Conservation (phyloP, 2,888 invertebrate species). For the Epiblema foenella region DNA sequence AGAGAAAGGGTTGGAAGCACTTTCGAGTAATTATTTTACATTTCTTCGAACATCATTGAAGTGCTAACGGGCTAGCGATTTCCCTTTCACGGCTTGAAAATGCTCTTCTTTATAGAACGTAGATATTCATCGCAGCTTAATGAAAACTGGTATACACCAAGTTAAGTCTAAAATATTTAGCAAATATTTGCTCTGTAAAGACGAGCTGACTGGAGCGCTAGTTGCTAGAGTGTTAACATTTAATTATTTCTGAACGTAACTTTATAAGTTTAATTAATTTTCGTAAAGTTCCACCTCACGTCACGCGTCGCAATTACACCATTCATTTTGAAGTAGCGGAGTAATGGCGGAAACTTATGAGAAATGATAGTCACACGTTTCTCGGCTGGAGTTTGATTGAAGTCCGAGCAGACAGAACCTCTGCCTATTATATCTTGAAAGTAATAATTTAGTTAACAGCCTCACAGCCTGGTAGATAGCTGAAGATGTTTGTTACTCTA, state of each 20-base stretch:
- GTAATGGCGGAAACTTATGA: conserved; percentile 36
- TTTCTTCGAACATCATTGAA: conserved; percentile 67
- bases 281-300: conserved; percentile 53
- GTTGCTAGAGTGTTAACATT: conserved; percentile 52
- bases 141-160: conserved; percentile 20
- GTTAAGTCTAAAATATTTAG: conserved; percentile 27
- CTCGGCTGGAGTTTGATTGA: conserved; percentile 26
- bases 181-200: conserved; percentile 46
- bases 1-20: conserved; percentile 78
- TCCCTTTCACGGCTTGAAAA: conserved; percentile 54
- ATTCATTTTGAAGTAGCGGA: conserved; percentile 29
- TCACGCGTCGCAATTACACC: conserved; percentile 35
- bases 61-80: conserved; percentile 56
- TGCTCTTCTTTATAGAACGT: conserved; percentile 25
- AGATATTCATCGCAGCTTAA: conserved; percentile 26
- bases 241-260: conserved; percentile 55
- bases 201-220: conserved; percentile 47
- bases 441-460: conserved; percentile 3
- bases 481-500: background rate
- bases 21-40: conserved; percentile 80
- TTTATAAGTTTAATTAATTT: conserved; percentile 65
- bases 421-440: conserved; percentile 27
- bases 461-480: background rate
- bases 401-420: background rate
- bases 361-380: conserved; percentile 28